phyloP scores from a whole-genome alignment of 1,140 invertebrate species.

The Xylocopa sonorina region DNA sequence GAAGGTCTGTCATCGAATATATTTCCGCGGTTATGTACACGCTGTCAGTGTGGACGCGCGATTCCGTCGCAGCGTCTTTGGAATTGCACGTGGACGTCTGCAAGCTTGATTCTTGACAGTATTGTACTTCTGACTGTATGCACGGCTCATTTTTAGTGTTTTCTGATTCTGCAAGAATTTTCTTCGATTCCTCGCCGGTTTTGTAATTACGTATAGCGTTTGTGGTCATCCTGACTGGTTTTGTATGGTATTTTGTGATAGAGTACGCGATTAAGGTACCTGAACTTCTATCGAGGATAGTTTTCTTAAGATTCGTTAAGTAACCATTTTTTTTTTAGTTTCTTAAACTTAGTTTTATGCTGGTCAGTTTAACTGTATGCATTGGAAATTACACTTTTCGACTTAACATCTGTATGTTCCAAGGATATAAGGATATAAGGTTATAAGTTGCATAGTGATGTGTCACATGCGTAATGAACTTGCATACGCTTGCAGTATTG shows the following conservation, averaged over 20 bases:
- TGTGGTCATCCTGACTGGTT: not conserved
- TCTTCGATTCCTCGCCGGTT: no score
- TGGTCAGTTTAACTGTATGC: not conserved
- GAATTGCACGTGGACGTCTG: rapidly evolving
- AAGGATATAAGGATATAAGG: not conserved
- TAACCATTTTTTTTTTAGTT: constrained; percentile 27
- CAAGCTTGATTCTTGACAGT: not conserved
- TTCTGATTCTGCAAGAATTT: not conserved
- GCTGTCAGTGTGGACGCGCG: not conserved
- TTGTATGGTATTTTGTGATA: no score
- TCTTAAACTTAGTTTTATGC: no score
- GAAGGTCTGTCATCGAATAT: constrained; percentile 9
- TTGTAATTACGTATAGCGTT: not conserved
- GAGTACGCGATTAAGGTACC: no score
- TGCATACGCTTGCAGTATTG: not conserved
- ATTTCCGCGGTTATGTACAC: constrained; percentile 16
- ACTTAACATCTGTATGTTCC: not conserved
- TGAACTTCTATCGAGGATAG: no score
- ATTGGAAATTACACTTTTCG: not conserved
- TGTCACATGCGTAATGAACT: constrained; percentile 1
- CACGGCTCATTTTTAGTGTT: no score
- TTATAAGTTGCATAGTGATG: constrained; percentile 21
- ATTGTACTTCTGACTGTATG: not conserved
- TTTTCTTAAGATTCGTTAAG: not conserved
- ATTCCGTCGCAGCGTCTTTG: not conserved